A percentile compares a stretch with the other conserved stretches of the same genome.
phyloP scores from a whole-genome alignment of 2,113 vertebrate genomes.

The Chloebia gouldiae region DNA sequence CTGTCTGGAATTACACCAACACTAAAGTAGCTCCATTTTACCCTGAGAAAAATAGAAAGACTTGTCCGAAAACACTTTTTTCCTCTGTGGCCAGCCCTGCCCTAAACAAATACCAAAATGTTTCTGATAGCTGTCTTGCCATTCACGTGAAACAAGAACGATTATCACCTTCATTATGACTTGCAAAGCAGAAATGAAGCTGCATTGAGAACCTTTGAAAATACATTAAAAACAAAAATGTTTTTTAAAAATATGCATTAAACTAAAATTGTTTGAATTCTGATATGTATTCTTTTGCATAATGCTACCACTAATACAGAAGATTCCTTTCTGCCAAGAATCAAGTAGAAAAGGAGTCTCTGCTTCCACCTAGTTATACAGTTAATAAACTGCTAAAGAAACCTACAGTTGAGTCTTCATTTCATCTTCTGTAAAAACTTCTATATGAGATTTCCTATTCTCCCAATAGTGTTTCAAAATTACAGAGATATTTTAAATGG shows the following conservation, averaged over 20 bases:
- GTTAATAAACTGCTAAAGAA: neutral
- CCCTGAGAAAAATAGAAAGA: neutral
- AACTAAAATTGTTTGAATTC: neutral
- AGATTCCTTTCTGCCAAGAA: neutral
- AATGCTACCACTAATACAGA: neutral
- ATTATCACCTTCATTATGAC: neutral
- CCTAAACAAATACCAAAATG: neutral
- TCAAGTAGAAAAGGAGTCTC: neutral
- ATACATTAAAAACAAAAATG: neutral
- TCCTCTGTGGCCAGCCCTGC: neutral
- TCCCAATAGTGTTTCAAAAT: neutral
- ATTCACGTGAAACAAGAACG: neutral
- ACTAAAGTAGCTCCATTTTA: neutral
- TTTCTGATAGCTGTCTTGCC: neutral
- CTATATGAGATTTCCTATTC: neutral
- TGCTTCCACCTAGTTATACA: neutral
- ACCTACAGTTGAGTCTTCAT: neutral
- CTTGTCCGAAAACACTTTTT: neutral
- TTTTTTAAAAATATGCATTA: neutral
- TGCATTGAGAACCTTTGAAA: neutral
- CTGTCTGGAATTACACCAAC: neutral
- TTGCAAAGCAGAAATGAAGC: neutral
- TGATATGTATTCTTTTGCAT: neutral
- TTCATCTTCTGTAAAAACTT: neutral
- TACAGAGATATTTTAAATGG: neutral